These are phyloP conservation scores for Tympanoctomys barrerae DNA, from an alignment of 2,797 vertebrate species.

Conservation along the genomic window DNA sequence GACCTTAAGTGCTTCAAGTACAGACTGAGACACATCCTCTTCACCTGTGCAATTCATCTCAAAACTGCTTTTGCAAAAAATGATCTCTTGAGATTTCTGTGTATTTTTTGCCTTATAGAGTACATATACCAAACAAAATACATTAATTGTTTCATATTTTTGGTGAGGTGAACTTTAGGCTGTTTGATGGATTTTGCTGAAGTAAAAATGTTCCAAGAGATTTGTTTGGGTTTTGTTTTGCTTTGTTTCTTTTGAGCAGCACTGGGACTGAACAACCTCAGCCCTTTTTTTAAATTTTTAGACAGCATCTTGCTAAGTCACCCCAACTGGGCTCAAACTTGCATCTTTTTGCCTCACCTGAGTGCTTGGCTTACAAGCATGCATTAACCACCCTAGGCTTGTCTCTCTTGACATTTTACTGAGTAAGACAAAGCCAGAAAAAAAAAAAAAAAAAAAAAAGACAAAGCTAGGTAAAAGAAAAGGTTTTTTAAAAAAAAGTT, in stretches of 20 bases:
- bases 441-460: background rate
- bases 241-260: background rate
- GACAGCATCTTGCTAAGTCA: background rate
- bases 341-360: background rate
- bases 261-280: background rate
- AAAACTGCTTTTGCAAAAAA: background rate
- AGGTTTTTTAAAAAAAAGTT: constrained; percentile 33
- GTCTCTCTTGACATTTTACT: background rate
- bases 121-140: background rate
- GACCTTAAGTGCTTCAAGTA: background rate
- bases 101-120: background rate
- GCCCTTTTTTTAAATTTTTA: background rate
- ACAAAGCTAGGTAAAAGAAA: constrained; percentile 31
- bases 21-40: background rate
- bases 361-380: background rate
- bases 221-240: background rate
- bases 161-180: background rate
- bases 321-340: background rate
- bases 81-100: background rate
- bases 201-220: background rate
- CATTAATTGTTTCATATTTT: background rate
- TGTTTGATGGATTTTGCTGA: background rate
- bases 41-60: background rate
- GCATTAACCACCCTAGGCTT: background rate
- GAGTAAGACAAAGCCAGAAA: background rate